Percentiles rank a stretch among this genome's conserved stretches.
phyloP scores from a whole-genome alignment of 2,888 invertebrate genomes.

The Sarcophaga carnaria region DNA sequence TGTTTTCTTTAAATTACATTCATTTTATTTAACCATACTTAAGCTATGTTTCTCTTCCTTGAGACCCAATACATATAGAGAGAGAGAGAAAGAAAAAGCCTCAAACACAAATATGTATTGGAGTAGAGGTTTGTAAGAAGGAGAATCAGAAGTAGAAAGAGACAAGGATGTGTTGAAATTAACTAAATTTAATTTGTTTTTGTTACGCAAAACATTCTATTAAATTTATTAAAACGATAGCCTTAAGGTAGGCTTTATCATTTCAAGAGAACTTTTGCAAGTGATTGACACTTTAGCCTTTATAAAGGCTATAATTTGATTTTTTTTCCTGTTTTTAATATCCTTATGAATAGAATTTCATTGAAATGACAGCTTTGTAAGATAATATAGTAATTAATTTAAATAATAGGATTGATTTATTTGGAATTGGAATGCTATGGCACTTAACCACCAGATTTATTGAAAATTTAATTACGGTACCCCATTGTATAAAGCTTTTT shows the following conservation, averaged over 20 bases:
- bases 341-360: not conserved
- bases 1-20: too few species aligned
- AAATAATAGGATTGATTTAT: not conserved
- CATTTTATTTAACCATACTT: constrained; percentile 33
- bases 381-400: not conserved
- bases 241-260: constrained; percentile 15
- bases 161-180: not conserved
- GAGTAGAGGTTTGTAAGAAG: too few species aligned
- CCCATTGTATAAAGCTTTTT: too few species aligned
- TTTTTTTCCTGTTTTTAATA: not conserved
- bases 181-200: constrained; percentile 49
- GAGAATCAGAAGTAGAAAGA: not conserved
- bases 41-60: not conserved
- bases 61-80: not conserved
- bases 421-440: too few species aligned
- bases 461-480: too few species aligned
- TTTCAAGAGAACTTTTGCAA: constrained; percentile 2
- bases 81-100: not conserved
- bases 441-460: too few species aligned
- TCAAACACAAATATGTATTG: too few species aligned
- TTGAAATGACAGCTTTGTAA: constrained; percentile 17
- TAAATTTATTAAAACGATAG: constrained; percentile 19
- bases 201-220: constrained; percentile 22
- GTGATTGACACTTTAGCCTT: constrained; percentile 23
- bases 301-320: not conserved